Evolutionary conservation across 2,113 vertebrate genomes (phyloP).

Genomic region (Thunnus maccoyii): DNA sequence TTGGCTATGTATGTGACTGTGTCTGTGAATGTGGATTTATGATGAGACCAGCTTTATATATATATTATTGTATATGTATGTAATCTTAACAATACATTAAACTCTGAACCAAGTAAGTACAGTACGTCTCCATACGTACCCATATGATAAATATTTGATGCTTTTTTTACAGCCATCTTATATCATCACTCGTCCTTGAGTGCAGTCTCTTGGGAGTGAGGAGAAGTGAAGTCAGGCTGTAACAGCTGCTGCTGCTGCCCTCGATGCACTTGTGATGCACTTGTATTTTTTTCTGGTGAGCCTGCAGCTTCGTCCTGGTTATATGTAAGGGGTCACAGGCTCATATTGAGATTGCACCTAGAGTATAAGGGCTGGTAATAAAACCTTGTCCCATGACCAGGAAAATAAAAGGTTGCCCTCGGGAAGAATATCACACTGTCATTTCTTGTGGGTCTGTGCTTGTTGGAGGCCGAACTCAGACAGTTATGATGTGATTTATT

Average conservation of each 20-base stretch:
- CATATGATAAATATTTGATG: conserved; percentile 61
- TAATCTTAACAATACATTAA: background rate
- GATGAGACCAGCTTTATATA: conserved; percentile 2
- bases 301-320: background rate
- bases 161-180: conserved; percentile 10
- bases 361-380: background rate
- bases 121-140: background rate
- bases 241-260: conserved; percentile 53
- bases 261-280: background rate
- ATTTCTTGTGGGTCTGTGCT: no score
- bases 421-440: background rate
- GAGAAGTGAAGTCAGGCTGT: conserved; percentile 24
- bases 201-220: conserved; percentile 19
- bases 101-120: background rate
- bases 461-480: background rate
- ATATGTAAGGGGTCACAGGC: background rate
- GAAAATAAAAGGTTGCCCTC: background rate
- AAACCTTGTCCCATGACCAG: background rate
- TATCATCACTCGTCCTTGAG: conserved; percentile 40
- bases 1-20: background rate
- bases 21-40: background rate
- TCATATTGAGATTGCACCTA: background rate
- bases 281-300: background rate
- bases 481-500: background rate
- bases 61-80: background rate